Evolutionary conservation across 2,888 invertebrate genomes (phyloP).

Genomic region (Sturmia bella): DNA sequence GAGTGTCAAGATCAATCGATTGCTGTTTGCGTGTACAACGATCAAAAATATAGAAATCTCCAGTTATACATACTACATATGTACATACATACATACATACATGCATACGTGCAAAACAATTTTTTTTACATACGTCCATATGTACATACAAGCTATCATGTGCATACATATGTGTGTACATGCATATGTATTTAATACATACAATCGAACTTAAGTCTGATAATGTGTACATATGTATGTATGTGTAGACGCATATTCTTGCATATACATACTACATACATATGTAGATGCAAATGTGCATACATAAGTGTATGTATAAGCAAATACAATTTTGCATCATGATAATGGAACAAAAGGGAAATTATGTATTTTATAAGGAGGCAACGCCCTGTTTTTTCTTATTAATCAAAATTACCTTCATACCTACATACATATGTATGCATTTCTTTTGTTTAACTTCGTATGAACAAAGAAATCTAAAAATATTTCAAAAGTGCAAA

Average conservation of each 20-base stretch:
- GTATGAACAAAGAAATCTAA: slow-evolving; percentile 2
- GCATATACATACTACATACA: too few relatives aligned
- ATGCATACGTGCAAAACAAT: not conserved
- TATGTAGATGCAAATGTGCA: not conserved
- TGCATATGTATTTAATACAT: too few relatives aligned
- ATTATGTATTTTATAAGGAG: slow-evolving; percentile 56
- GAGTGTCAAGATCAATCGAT: slow-evolving; percentile 79
- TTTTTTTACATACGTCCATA: not conserved
- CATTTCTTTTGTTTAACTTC: slow-evolving; percentile 7
- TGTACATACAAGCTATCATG: not conserved
- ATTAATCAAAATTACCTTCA: too few relatives aligned
- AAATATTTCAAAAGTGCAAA: not conserved
- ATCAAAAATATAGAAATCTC: slow-evolving; percentile 38
- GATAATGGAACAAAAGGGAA: slow-evolving; percentile 52
- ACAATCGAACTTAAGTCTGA: too few relatives aligned
- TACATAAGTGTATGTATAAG: not conserved
- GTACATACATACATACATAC: not conserved
- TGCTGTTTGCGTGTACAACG: slow-evolving; percentile 45
- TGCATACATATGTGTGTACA: too few relatives aligned
- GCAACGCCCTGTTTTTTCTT: slow-evolving; percentile 62
- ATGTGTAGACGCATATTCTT: not conserved
- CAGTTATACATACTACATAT: not conserved
- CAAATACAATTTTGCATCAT: slow-evolving; percentile 15
- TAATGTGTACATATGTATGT: not conserved
- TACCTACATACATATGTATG: not conserved